A percentile compares a stretch with the other conserved stretches of the same genome.
These are phyloP conservation scores for Crotalus helleri DNA, from an alignment of 2,113 vertebrate genomes.

Conservation along the genomic window DNA sequence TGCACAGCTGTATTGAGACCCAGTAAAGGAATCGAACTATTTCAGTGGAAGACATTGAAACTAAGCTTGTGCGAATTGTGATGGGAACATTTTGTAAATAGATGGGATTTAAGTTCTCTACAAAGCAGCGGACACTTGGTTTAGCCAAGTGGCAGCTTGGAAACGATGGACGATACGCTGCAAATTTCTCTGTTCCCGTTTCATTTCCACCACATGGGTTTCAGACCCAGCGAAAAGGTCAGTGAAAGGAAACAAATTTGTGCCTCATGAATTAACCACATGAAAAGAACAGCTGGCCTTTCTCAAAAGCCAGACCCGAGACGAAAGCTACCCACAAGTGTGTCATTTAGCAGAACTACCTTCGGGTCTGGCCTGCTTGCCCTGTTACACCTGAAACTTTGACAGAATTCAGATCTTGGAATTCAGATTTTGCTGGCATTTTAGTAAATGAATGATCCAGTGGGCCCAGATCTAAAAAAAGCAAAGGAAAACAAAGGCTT, in stretches of 20 bases:
- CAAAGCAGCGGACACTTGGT: not conserved
- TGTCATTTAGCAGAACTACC: not conserved
- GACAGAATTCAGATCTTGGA: not conserved
- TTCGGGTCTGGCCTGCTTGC: not conserved
- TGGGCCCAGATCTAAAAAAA: constrained; percentile 20
- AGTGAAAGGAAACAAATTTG: constrained; percentile 27
- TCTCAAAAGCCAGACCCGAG: constrained; percentile 2
- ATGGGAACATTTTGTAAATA: not conserved
- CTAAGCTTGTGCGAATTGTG: not conserved
- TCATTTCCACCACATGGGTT: constrained; percentile 5
- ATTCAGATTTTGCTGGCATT: not conserved
- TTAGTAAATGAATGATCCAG: accelerated
- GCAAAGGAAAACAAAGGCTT: too few species aligned
- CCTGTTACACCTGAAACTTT: not conserved
- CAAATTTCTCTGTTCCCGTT: constrained; percentile 33
- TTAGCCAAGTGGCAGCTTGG: not conserved
- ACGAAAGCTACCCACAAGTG: constrained; percentile 1
- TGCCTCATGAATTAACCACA: constrained; percentile 33
- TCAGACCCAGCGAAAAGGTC: constrained; percentile 32
- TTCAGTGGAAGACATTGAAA: not conserved
- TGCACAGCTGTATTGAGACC: not conserved
- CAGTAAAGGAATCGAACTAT: not conserved
- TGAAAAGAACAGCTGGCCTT: not conserved
- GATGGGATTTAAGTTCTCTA: not conserved
- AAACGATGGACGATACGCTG: not conserved